Percentiles rank a stretch among this genome's conserved stretches.
Evolutionary conservation across 2,113 vertebrate genomes (phyloP).

Genomic region (Prunella himalayana): DNA sequence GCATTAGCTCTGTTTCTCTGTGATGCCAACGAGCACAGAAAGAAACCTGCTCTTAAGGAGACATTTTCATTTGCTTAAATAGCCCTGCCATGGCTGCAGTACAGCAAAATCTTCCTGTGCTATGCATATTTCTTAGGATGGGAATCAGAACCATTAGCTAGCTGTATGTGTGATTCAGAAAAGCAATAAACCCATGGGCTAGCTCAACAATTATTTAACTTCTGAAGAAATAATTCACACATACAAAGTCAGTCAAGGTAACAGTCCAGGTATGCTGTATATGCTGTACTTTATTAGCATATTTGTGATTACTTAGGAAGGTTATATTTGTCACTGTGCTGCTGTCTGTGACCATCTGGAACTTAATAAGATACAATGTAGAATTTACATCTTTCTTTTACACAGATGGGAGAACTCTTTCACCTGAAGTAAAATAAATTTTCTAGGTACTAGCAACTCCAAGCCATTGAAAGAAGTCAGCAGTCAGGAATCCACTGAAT

Average conservation of each 20-base stretch:
- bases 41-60: conserved; percentile 39
- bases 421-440: not conserved
- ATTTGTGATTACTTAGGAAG: not conserved
- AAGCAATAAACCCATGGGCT: not conserved
- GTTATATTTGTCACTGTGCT: not conserved
- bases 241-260: not conserved
- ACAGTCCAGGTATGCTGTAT: not conserved
- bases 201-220: not conserved
- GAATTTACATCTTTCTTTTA: not conserved
- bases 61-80: conserved; percentile 37
- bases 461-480: not conserved
- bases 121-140: not conserved
- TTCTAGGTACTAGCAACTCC: not conserved
- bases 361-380: not conserved
- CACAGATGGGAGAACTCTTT: not conserved
- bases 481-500: not conserved
- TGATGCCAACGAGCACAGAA: conserved; percentile 1
- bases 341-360: not conserved
- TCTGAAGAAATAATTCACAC: not conserved
- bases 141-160: not conserved
- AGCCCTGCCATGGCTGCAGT: not conserved
- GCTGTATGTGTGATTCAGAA: not conserved
- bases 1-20: conserved; percentile 50
- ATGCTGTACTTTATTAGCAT: not conserved
- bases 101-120: not conserved